Percentiles rank a stretch among this genome's conserved stretches.
Conservation (phyloP, 2,888 invertebrate genomes). For the Dilophus febrilis region DNA sequence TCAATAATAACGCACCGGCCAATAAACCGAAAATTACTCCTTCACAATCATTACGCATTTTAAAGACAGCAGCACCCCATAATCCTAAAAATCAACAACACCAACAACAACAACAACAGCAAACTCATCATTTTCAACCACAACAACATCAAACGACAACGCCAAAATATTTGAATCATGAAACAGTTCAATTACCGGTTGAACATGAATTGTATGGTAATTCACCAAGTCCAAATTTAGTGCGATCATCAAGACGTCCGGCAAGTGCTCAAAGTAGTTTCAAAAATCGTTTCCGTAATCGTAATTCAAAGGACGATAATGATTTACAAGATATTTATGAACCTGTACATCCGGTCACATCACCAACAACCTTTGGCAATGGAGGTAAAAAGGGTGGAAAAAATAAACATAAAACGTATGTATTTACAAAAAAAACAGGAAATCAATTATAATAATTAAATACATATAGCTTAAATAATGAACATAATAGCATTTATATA, state of each 20-base stretch:
- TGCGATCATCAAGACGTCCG: conserved; percentile 36
- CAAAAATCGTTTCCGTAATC: conserved; percentile 38
- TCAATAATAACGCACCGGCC: conserved; percentile 20
- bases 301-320: conserved; percentile 29
- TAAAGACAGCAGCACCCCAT: conserved; percentile 59
- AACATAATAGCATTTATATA: too few species aligned
- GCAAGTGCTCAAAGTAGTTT: conserved; percentile 32
- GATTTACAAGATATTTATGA: conserved; percentile 8
- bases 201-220: conserved; percentile 36
- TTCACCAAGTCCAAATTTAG: conserved; percentile 31
- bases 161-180: conserved; percentile 15
- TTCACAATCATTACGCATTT: conserved; percentile 45
- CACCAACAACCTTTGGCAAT: conserved; percentile 4
- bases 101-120: conserved; percentile 24
- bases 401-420: conserved; percentile 13
- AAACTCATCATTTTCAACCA: conserved; percentile 10
- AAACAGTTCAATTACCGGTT: conserved; percentile 32
- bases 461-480: too few species aligned
- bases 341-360: not conserved
- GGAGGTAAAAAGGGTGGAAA: conserved; percentile 8
- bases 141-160: too few species aligned
- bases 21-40: conserved; percentile 45
- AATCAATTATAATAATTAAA: too few species aligned
- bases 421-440: too few species aligned
- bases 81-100: conserved; percentile 15